phyloP scores from a whole-genome alignment of 53 echinoderm and acorn worm genomes.

The Luidia sarsii region DNA sequence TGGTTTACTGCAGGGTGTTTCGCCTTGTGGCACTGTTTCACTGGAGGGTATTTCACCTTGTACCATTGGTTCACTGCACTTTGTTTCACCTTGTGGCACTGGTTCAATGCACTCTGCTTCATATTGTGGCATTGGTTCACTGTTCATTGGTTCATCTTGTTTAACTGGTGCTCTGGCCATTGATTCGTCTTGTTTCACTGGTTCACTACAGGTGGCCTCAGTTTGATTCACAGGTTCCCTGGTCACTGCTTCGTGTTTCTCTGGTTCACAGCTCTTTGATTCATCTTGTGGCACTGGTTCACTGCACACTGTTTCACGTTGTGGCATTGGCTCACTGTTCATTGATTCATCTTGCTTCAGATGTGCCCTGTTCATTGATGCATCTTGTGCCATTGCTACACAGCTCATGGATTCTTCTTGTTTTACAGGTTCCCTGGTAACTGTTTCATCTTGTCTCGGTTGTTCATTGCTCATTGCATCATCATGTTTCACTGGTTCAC shows the following conservation, averaged over 20 bases:
- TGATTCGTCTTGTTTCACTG: neutral
- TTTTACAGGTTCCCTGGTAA: neutral
- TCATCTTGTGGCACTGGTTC: slow-evolving; percentile 16
- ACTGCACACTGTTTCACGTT: neutral
- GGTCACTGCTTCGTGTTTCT: neutral
- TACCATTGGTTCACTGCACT: neutral
- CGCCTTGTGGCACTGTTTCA: neutral
- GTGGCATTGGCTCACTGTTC: neutral
- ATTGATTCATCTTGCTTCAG: neutral
- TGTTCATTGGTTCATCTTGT: neutral
- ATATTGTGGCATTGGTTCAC: neutral
- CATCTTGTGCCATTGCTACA: neutral
- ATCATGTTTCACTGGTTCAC: neutral
- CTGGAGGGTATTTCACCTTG: neutral
- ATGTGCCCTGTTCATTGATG: neutral
- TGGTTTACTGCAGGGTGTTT: too few species aligned
- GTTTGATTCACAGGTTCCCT: neutral
- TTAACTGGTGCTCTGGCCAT: neutral
- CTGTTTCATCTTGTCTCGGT: neutral
- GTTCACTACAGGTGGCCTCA: neutral
- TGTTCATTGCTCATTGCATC: neutral
- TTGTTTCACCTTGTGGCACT: neutral
- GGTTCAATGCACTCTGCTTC: neutral
- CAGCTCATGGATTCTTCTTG: neutral
- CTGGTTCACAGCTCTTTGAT: neutral